Conservation (phyloP, 2,113 vertebrate species). For the Chaetodon auriga region DNA sequence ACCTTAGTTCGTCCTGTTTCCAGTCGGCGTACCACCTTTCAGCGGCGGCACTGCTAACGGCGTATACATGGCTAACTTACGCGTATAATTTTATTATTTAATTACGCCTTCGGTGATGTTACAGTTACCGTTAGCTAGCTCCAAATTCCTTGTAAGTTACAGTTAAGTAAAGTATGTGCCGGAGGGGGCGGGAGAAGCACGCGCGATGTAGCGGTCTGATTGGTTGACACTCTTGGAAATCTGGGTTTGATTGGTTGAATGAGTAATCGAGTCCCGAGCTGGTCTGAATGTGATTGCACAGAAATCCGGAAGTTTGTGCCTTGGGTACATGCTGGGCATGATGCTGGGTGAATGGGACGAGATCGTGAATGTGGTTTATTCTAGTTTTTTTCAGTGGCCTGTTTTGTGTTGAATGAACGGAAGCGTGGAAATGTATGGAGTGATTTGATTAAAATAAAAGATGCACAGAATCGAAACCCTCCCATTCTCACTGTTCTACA, state of each 20-base stretch:
- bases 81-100: background rate
- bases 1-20: background rate
- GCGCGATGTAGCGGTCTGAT: constrained; percentile 18
- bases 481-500: background rate
- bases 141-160: background rate
- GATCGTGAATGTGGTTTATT: background rate
- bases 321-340: background rate
- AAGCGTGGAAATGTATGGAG: background rate
- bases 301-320: constrained; percentile 49
- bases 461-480: background rate
- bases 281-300: constrained; percentile 47
- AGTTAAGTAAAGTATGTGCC: constrained; percentile 5
- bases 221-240: background rate
- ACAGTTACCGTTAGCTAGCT: background rate
- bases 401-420: background rate
- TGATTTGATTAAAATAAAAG: background rate
- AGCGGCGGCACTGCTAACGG: background rate
- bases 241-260: constrained; percentile 41
- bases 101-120: too few relatives aligned
- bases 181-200: constrained; percentile 27
- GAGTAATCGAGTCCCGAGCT: too few relatives aligned
- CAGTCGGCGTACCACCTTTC: background rate
- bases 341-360: background rate
- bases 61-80: background rate
- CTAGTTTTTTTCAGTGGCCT: background rate